Evolutionary conservation across 2,888 invertebrate genomes (phyloP), one percentile per base, ranked within the genome.

Genomic region (Hirtodrosophila confusa): DNA sequence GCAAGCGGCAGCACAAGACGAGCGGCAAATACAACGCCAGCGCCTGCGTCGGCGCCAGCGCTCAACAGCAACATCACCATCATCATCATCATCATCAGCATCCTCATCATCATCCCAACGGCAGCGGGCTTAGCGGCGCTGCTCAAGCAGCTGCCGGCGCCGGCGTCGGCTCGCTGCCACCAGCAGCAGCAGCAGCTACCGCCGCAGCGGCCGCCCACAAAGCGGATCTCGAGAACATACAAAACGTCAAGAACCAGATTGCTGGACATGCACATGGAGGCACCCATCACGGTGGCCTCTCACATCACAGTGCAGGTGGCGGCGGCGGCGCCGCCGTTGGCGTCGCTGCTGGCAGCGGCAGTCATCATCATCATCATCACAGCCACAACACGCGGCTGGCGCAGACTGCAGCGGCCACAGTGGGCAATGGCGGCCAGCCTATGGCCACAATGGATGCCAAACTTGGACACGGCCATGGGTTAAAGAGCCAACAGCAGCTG

Each of bases 151-250:
- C 44, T 44, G 56, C 48, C 57, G 67, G 57, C 55, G 68, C 56
- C 41, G 69, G 71, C 66, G 67, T 47, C 36, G 65, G 50, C n/a
- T 44, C 50, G 47, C 47, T 40, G 57, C 48, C 70, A 60, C 8
- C 77, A 49, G 54, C 66, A 29, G 31, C 65, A 47, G 65, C 77
- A 66, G 57, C 56, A 44, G 39, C 43, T 23, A 57, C 61, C 5
- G 71, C 71, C 4, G 62, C 76, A 4, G 79, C 75, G 8, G 67
- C 69, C 39, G 75, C 79, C 4, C 78, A 76, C 48, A 91, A 91
- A 62, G 91, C 90, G 9, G 91, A 91, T 78, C 80, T 91, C 62
- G 91, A 91, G 69, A 91, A 91, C 57, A 90, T 91, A 69, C 91
- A 91, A 72, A 91, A 91, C 71, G 74, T 90, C 3, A 91, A 91